Conservation (phyloP, 2,797 vertebrate genomes). For the Cirrhinus mrigala region DNA sequence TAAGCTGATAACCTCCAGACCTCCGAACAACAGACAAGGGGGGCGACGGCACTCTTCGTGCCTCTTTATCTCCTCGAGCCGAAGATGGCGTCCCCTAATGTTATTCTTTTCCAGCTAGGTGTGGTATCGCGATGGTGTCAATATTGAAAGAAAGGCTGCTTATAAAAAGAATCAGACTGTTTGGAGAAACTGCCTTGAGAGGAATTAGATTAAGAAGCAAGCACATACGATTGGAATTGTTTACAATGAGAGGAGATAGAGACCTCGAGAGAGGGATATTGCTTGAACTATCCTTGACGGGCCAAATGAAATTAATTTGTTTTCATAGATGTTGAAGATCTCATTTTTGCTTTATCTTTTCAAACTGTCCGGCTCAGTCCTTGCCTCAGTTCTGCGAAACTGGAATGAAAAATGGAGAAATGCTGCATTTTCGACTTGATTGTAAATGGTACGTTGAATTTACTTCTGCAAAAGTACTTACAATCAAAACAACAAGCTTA, state of each 20-base stretch:
- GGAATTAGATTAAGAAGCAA: slow-evolving; percentile 47
- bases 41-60: not conserved
- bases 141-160: slow-evolving; percentile 28
- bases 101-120: slow-evolving; percentile 38
- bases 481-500: not conserved
- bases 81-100: slow-evolving; percentile 17
- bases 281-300: slow-evolving; percentile 29
- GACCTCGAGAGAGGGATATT: not conserved
- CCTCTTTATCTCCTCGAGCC: slow-evolving; percentile 31
- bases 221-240: slow-evolving; percentile 7
- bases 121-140: slow-evolving; percentile 1
- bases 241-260: slow-evolving; percentile 13
- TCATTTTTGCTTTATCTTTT: slow-evolving; percentile 45
- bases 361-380: not conserved
- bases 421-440: not conserved
- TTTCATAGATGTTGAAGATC: slow-evolving; percentile 32
- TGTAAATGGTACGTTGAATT: not conserved
- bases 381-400: not conserved
- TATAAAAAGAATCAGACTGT: slow-evolving; percentile 42
- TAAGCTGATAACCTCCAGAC: slow-evolving; percentile 51
- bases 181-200: slow-evolving; percentile 47
- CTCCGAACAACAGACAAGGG: slow-evolving; percentile 22
- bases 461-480: not conserved
- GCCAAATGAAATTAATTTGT: slow-evolving; percentile 37
- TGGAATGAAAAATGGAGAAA: not conserved